phyloP scores from a whole-genome alignment of 2,888 invertebrate genomes.

The Brenthis hecate region DNA sequence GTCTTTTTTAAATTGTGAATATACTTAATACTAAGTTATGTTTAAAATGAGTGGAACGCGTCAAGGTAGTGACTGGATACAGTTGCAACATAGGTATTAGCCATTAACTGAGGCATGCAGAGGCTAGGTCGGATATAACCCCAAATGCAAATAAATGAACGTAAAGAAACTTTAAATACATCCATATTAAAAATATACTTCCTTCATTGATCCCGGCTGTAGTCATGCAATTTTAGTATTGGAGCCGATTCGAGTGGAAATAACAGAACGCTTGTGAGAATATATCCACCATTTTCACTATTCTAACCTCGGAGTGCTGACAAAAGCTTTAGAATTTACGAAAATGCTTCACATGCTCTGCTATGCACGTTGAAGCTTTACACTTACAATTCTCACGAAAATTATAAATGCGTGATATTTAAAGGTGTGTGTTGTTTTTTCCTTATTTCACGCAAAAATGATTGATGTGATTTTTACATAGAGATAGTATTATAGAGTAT shows the following conservation, averaged over 20 bases:
- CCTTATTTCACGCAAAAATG: no score
- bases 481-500: no score
- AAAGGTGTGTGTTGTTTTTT: no score
- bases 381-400: no score
- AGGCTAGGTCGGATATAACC: slow-evolving; percentile 1
- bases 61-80: neutral
- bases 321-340: slow-evolving; percentile 9
- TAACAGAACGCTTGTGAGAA: slow-evolving; percentile 48
- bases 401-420: no score
- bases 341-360: slow-evolving; percentile 1
- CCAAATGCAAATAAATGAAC: neutral
- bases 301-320: slow-evolving; percentile 48
- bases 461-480: no score
- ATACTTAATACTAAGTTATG: no score
- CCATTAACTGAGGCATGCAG: neutral
- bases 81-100: neutral
- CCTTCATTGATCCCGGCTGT: slow-evolving; percentile 38
- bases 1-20: no score
- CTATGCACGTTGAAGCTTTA: no score
- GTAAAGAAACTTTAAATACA: neutral
- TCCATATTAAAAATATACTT: slow-evolving; percentile 14
- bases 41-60: neutral
- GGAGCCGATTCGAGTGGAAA: slow-evolving; percentile 51
- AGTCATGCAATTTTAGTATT: slow-evolving; percentile 50
- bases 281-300: slow-evolving; percentile 54